phyloP scores from a whole-genome alignment of 2,113 vertebrate genomes.

The Ginglymostoma cirratum region DNA sequence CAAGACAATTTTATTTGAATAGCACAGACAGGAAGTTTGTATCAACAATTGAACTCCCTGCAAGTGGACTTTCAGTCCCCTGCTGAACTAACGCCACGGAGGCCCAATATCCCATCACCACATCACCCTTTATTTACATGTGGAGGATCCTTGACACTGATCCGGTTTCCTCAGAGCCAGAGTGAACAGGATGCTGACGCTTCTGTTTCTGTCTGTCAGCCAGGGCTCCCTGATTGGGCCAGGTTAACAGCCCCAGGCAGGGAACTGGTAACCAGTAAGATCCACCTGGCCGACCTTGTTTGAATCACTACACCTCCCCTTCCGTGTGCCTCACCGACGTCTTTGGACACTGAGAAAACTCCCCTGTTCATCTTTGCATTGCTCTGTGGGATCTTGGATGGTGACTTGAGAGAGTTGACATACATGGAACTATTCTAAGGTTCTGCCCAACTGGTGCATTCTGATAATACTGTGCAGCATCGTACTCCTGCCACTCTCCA shows the following conservation, averaged over 20 bases:
- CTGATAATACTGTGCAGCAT: background rate
- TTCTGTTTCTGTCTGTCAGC: no score
- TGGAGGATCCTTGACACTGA: no score
- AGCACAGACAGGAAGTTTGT: background rate
- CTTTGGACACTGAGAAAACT: background rate
- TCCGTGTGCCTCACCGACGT: background rate
- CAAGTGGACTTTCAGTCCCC: background rate
- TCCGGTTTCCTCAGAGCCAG: no score
- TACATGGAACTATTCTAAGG: background rate
- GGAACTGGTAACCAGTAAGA: no score
- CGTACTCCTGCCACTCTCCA: background rate
- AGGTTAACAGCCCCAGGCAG: no score
- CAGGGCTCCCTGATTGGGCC: no score
- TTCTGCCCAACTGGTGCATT: background rate
- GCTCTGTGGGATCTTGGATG: background rate
- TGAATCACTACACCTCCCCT: background rate
- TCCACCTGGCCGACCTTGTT: no score
- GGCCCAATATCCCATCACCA: no score
- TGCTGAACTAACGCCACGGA: no score
- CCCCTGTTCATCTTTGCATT: background rate
- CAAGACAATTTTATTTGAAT: background rate
- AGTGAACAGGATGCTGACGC: no score
- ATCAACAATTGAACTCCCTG: background rate
- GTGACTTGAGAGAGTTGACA: background rate
- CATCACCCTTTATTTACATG: no score